Evolutionary conservation across 2,797 vertebrate species (phyloP).

Genomic region (Manis javanica): DNA sequence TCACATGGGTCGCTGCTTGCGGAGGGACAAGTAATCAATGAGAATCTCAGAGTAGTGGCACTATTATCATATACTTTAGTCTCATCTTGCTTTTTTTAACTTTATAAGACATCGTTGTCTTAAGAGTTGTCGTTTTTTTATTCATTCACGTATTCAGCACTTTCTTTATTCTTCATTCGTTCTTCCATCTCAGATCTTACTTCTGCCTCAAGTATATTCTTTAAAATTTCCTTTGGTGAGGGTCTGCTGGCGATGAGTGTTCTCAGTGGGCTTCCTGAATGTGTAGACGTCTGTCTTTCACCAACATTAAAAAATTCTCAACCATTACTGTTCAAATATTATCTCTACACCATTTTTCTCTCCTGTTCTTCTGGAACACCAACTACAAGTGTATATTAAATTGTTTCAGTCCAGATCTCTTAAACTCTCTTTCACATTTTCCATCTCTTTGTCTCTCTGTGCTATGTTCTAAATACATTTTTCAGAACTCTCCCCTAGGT

Average conservation of each 20-base stretch:
- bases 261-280: neutral
- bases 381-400: neutral
- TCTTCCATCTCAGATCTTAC: neutral
- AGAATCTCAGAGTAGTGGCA: neutral
- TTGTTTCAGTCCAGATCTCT: neutral
- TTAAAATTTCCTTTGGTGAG: neutral
- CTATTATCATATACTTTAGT: neutral
- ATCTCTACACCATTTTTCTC: slow-evolving; percentile 30
- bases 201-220: neutral
- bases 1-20: neutral
- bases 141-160: neutral
- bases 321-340: neutral
- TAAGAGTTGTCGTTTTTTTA: neutral
- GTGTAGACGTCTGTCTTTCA: neutral
- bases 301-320: neutral
- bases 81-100: neutral
- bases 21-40: neutral
- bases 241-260: neutral
- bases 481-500: neutral
- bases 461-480: neutral
- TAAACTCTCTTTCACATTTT: neutral
- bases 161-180: neutral
- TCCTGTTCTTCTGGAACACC: slow-evolving; percentile 6
- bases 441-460: neutral
- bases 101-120: neutral